A percentile compares a stretch with the other conserved stretches of the same genome.
Conservation (phyloP, 2,888 invertebrate species). For the Heliconius cydno region DNA sequence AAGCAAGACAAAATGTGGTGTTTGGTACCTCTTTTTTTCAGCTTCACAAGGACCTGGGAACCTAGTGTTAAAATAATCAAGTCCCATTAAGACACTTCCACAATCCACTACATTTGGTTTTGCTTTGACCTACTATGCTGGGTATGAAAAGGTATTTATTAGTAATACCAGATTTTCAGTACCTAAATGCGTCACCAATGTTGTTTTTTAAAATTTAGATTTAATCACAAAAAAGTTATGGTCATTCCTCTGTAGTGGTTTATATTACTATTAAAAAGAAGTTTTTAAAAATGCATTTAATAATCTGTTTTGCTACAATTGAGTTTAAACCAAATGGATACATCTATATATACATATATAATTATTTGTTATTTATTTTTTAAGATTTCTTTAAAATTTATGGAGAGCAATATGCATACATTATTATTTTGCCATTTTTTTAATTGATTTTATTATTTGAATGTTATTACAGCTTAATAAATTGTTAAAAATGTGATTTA, state of each 20-base stretch:
- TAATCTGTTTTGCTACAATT: conserved; percentile 24
- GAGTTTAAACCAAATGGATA: conserved; percentile 48
- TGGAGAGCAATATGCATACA: conserved; percentile 4
- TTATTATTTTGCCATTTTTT: neutral
- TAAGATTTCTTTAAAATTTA: conserved; percentile 37
- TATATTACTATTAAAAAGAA: conserved; percentile 1
- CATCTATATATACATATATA: conserved; percentile 15
- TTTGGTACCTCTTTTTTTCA: too few species aligned
- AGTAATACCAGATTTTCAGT: too few species aligned
- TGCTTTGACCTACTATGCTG: too few species aligned
- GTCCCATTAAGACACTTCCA: too few species aligned
- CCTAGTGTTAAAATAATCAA: too few species aligned
- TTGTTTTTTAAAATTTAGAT: conserved; percentile 32
- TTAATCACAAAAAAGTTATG: conserved; percentile 31
- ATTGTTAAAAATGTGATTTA: neutral
- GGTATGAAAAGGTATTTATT: too few species aligned
- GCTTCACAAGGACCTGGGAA: too few species aligned
- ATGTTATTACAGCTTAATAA: neutral
- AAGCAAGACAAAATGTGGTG: too few species aligned
- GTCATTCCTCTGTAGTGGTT: conserved; percentile 40
- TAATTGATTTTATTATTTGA: conserved; percentile 4
- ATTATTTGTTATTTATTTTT: conserved; percentile 55
- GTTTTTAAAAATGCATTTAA: conserved; percentile 1
- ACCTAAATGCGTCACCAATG: neutral
- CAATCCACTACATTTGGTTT: too few species aligned